A percentile compares a stretch with the other conserved stretches of the same genome.
Conservation (phyloP, 2,113 vertebrate species). For the Lycaon pictus region DNA sequence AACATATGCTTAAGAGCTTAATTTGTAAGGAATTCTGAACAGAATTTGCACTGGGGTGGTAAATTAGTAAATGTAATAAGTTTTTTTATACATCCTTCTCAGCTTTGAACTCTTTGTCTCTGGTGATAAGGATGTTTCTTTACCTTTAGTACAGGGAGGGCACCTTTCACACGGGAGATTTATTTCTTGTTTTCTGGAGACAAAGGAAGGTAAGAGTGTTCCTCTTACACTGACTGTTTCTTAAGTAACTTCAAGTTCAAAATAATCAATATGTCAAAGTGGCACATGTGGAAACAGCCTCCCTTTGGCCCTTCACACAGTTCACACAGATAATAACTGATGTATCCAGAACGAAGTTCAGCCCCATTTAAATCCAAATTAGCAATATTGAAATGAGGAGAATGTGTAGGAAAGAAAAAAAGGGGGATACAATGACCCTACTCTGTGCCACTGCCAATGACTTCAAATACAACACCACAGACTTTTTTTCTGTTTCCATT, state of each 20-base stretch:
- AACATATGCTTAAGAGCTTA: not conserved
- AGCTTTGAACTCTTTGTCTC: not conserved
- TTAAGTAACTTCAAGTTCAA: not conserved
- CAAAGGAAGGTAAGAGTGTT: not conserved
- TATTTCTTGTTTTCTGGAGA: not conserved
- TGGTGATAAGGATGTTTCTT: not conserved
- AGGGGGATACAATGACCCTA: fast-evolving
- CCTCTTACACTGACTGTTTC: not conserved
- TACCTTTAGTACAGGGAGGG: not conserved
- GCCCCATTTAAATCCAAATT: not conserved
- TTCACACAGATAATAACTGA: not conserved
- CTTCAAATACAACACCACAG: not conserved
- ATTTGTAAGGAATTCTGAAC: not conserved
- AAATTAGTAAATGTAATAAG: not conserved
- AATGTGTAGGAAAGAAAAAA: not conserved
- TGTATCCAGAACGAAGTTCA: not conserved
- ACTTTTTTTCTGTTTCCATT: not conserved
- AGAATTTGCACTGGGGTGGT: not conserved
- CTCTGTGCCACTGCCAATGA: too few species aligned
- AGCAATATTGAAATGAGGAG: not conserved
- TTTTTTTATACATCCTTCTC: not conserved
- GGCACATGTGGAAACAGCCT: not conserved
- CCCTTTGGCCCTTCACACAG: not conserved
- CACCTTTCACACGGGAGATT: not conserved
- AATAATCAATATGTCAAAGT: not conserved